Evolutionary conservation across 1,140 invertebrate genomes (phyloP).

Genomic region (Panagrolaimus sp.): DNA sequence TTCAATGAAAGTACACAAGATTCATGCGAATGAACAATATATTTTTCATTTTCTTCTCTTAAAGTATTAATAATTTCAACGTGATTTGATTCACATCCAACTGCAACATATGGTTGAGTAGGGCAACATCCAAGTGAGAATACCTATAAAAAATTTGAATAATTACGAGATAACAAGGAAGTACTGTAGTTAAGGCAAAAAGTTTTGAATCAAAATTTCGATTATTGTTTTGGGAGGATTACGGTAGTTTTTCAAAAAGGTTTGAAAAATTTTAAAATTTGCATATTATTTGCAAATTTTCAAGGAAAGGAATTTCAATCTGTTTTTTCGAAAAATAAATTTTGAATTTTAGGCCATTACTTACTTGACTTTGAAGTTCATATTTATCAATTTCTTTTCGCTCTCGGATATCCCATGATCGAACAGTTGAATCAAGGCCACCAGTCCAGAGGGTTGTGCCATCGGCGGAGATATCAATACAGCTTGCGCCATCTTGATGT

Average conservation of each 20-base stretch:
- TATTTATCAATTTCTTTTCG: conserved; percentile 87
- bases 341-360: background rate
- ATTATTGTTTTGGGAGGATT: no score
- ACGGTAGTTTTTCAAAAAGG: no score
- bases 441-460: conserved; percentile 92
- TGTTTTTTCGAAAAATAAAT: no score
- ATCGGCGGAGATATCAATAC: conserved; percentile 94
- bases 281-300: no score
- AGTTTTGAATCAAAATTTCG: no score
- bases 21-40: conserved; percentile 92
- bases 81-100: conserved; percentile 75
- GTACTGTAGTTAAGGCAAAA: background rate
- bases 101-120: conserved; percentile 92
- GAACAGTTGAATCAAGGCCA: conserved; percentile 87
- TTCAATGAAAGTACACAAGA: conserved; percentile 94
- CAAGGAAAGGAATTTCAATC: no score
- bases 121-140: conserved; percentile 96
- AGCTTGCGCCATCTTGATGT: conserved; percentile 92
- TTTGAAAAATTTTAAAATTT: no score
- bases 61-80: conserved; percentile 84
- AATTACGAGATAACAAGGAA: no score
- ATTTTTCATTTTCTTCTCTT: conserved; percentile 82
- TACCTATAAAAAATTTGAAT: conserved; percentile 71
- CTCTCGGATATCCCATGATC: conserved; percentile 91
- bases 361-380: conserved; percentile 70